Base-by-base conservation (phyloP, 2,888 invertebrate species). In the Sepiola atlantica region DNA sequence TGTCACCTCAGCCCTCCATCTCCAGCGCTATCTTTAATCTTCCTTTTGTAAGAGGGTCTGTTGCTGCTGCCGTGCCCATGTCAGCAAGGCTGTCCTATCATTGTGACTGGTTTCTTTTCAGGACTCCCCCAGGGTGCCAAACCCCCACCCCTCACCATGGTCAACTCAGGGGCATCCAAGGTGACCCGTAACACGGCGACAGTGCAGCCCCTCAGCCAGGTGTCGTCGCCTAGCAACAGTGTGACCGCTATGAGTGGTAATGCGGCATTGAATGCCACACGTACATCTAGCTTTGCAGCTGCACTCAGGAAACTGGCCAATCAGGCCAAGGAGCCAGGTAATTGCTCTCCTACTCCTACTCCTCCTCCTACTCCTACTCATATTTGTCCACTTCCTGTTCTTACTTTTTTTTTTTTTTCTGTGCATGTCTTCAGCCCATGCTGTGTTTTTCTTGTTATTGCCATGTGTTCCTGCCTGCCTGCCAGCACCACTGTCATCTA, bases 301-400 rank as follows among this genome's bases (percentile, higher is more conserved):
- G 99, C 99, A 54, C 98, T 99, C 94, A 98, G 99, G 95, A 98
- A 98, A 97, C 98, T 99, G 96, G 99, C 99, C 95, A 99, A 99
- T 97, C 99, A 99, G 97, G 99, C 99, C 45, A 98, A 97, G 94
- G 97, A 97, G 94, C 96, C 97, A 94, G 95, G 96, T 96, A 95
- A 77, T 93, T 93, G 54, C 77, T 77, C 77, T 77, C 77, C 77
- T 77, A n/a, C 20, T 57, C 57, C 77, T 77, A 28, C 77, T 77
- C 77, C 54, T 93, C 12, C 24, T 93, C 24, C 10, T 55, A 18
- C 28, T 45, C n/a, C 54, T 54, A 28, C 92, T 54, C 55, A 35
- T 54, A 28, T 45, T 54, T 28, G 20, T 35, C 93, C 55, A 55
- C 28, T 28, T 92, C 92, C 45, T n/a, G 28, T 93, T 55, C 45